These are phyloP conservation scores for Menura novaehollandiae DNA, from an alignment of 2,113 vertebrate species.

Conservation along the genomic window DNA sequence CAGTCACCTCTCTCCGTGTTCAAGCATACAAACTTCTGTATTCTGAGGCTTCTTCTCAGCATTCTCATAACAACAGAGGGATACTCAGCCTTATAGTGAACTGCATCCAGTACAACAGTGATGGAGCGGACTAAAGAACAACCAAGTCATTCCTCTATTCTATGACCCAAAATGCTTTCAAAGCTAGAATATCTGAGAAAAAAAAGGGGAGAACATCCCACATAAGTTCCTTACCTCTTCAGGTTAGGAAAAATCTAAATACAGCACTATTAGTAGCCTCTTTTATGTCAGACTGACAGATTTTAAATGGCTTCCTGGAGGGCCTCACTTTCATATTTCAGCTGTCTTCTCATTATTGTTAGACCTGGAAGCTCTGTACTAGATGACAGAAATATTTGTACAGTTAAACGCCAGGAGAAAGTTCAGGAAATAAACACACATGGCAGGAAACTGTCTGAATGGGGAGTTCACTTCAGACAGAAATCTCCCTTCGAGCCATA, in stretches of 20 bases:
- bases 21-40: not conserved
- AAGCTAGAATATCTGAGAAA: not conserved
- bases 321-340: not conserved
- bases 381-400: constrained; percentile 1
- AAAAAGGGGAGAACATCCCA: not conserved
- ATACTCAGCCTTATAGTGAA: not conserved
- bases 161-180: not conserved
- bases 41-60: not conserved
- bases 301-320: not conserved
- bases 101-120: not conserved
- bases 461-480: not conserved
- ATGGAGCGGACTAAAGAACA: not conserved
- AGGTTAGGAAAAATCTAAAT: not conserved
- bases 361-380: not conserved
- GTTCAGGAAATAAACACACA: not conserved
- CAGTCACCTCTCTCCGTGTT: not conserved
- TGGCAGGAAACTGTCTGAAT: not conserved
- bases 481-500: not conserved
- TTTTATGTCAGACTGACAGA: not conserved
- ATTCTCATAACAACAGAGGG: not conserved
- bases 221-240: not conserved
- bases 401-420: not conserved
- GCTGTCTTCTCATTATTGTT: not conserved
- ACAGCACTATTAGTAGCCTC: not conserved
- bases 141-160: not conserved